Evolutionary conservation across 2,888 invertebrate genomes (phyloP).

Genomic region (Stratiomys singularior): DNA sequence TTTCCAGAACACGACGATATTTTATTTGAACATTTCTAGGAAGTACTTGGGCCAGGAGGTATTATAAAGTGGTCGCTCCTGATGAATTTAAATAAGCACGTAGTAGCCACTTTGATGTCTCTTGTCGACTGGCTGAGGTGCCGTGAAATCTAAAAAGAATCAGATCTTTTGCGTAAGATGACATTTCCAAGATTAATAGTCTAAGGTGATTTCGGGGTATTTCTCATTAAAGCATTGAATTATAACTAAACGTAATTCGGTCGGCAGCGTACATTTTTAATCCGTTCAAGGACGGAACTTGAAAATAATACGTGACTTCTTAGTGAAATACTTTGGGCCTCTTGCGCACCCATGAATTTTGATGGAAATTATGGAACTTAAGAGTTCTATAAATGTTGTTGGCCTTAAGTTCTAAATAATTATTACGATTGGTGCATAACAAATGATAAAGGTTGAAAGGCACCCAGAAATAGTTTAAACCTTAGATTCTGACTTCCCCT

Average conservation of each 20-base stretch:
- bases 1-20: conserved; percentile 24
- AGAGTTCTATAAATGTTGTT: too few species aligned
- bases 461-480: too few species aligned
- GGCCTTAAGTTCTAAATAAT: too few species aligned
- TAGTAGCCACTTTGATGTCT: background rate
- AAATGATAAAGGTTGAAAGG: too few species aligned
- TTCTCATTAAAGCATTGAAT: conserved; percentile 19
- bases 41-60: conserved; percentile 19
- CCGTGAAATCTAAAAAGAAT: conserved; percentile 13
- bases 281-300: too few species aligned
- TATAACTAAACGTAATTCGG: conserved; percentile 9
- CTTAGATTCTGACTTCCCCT: too few species aligned
- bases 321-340: too few species aligned
- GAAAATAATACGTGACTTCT: too few species aligned
- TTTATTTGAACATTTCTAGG: conserved; percentile 39
- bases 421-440: too few species aligned
- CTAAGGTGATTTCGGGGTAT: conserved; percentile 36
- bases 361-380: too few species aligned
- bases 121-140: background rate
- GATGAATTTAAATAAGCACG: conserved; percentile 43
- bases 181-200: conserved; percentile 37
- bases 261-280: background rate
- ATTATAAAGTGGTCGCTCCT: conserved; percentile 37
- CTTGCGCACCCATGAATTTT: too few species aligned
- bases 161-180: conserved; percentile 22